Base-by-base conservation (phyloP, 1,140 invertebrate genomes). In the Octopus sinensis region DNA sequence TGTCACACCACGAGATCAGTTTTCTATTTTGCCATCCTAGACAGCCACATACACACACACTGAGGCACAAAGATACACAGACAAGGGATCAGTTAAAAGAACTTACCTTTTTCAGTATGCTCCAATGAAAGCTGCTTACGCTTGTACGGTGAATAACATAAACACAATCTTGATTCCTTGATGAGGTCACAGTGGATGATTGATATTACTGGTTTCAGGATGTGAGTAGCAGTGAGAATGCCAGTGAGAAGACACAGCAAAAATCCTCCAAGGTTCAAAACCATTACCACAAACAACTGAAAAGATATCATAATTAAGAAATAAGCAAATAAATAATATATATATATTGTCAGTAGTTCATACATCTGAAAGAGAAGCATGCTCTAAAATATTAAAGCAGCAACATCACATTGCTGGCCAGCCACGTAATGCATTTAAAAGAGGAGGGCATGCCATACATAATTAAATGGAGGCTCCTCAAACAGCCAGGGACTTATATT, bases 141-240 rank as follows among this genome's bases (percentile, higher is more conserved):
- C 68, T 79, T 82, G 68, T 85, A 87, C n/a, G 83, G 83, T 0
- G 84, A 83, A 7, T 79, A 51, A 82, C 86, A 87, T 73, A 83
- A 78, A 78, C 85, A 87, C n/a, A 84, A 71, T 75, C 77, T 83
- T 43, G 79, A 79, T 62, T 80, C 12, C 13, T 56, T 23, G 30
- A 53, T 52, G 75, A 83, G 83, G 54, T 83, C 80, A 82, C 86
- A 87, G n/a, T 80, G 79, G 17, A 79, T 23, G 43, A 87, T 81
- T 52, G 76, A 80, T 73, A 81, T 79, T 71, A 87, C 83, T 51
- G 85, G 85, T 17, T 82, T 82, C 62, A 86, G 79, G 4, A 87
- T 82, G 71, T 86, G 85, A 5, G 86, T 87, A 9, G 82, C 85
- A 13, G 84, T 85, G 78, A 87, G 68, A n/a, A 86, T 82, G 43